These are phyloP conservation scores for Thaumetopoea pityocampa DNA, from an alignment of 1,140 invertebrate genomes.

Conservation along the genomic window DNA sequence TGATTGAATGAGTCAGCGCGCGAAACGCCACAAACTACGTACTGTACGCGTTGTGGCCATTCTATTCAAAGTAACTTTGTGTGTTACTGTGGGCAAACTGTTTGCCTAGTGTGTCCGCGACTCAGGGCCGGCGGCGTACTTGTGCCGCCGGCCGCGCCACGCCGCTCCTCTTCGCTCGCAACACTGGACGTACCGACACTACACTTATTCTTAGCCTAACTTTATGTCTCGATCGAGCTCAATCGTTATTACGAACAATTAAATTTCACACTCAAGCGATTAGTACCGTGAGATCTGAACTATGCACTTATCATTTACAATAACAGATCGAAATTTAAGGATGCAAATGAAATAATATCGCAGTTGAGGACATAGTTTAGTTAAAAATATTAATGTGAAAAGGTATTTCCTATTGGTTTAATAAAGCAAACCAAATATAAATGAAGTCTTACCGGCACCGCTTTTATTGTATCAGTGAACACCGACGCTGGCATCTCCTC, in stretches of 20 bases:
- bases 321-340: conserved; percentile 51
- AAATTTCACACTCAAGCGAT: conserved; percentile 54
- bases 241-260: conserved; percentile 28
- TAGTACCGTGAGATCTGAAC: conserved; percentile 71
- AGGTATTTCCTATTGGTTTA: conserved; percentile 75
- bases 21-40: no score
- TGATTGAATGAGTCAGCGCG: no score
- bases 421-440: conserved; percentile 57
- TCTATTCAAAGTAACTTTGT: no score
- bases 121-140: no score
- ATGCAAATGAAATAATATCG: conserved; percentile 71
- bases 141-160: conserved; percentile 22
- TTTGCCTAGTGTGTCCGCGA: no score
- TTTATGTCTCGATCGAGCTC: conserved; percentile 23
- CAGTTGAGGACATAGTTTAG: conserved; percentile 76
- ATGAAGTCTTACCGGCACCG: conserved; percentile 56
- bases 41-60: no score
- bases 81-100: no score
- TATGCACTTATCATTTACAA: conserved; percentile 54
- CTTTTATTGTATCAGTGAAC: conserved; percentile 51
- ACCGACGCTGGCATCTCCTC: conserved; percentile 70
- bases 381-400: conserved; percentile 77
- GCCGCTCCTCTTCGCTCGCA: conserved; percentile 25
- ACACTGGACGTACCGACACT: conserved; percentile 30
- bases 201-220: conserved; percentile 20